These are phyloP conservation scores for Octonoba sinensis DNA, from an alignment of 2,888 invertebrate species.

Conservation along the genomic window DNA sequence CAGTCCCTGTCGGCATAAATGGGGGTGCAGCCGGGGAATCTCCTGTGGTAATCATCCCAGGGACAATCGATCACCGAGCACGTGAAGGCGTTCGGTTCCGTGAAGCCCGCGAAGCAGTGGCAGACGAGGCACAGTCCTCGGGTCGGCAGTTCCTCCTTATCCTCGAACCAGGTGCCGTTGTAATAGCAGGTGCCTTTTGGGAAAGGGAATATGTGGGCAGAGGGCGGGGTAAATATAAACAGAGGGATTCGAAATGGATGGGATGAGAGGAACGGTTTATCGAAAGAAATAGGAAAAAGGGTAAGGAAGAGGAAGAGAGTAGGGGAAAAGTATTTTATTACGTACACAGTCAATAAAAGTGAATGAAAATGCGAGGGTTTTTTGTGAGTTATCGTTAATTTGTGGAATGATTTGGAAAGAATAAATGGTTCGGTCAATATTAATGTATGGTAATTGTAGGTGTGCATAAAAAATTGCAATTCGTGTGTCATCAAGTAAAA, in stretches of 20 bases:
- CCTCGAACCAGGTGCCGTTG: slow-evolving; percentile 58
- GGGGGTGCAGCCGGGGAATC: slow-evolving; percentile 57
- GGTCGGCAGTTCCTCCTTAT: slow-evolving; percentile 47
- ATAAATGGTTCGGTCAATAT: too few relatives aligned
- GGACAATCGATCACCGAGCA: slow-evolving; percentile 61
- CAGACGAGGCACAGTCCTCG: slow-evolving; percentile 47
- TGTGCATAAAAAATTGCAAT: too few relatives aligned
- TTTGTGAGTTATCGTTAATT: too few relatives aligned
- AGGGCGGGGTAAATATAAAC: not conserved
- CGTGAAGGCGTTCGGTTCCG: slow-evolving; percentile 55
- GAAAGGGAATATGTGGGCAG: not conserved
- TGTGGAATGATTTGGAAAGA: too few relatives aligned
- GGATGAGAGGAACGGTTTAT: too few relatives aligned
- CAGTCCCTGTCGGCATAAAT: slow-evolving; percentile 62
- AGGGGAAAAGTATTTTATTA: too few relatives aligned
- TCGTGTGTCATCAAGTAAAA: too few relatives aligned
- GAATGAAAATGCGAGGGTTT: too few relatives aligned
- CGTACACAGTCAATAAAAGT: too few relatives aligned
- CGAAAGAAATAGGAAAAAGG: too few relatives aligned
- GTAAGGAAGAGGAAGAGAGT: too few relatives aligned
- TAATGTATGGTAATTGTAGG: too few relatives aligned
- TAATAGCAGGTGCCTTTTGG: slow-evolving; percentile 46
- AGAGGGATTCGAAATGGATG: not conserved
- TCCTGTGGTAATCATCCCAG: slow-evolving; percentile 57
- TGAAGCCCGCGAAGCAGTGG: slow-evolving; percentile 46